phyloP scores from a whole-genome alignment of 2,113 vertebrate species.

The Oplegnathus fasciatus region DNA sequence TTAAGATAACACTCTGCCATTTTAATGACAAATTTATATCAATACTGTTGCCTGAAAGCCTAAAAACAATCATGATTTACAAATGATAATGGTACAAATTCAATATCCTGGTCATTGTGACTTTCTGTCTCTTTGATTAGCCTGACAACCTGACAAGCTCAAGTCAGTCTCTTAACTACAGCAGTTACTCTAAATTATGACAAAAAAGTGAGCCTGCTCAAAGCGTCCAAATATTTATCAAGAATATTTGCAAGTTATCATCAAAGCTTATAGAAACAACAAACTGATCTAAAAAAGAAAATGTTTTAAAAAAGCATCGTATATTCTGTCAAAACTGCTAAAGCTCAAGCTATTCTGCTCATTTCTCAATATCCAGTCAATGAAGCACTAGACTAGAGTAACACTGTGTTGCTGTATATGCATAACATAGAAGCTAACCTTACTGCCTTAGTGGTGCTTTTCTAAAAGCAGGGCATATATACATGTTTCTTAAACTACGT shows the following conservation, averaged over 20 bases:
- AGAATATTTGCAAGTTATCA: constrained; percentile 62
- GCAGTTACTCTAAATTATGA: constrained; percentile 5
- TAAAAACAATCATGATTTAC: not conserved
- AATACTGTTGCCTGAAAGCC: no score
- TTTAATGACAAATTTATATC: not conserved
- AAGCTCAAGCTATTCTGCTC: constrained; percentile 66
- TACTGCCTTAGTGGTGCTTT: constrained; percentile 57
- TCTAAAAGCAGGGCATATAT: constrained; percentile 75
- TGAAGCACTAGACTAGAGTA: constrained; percentile 67
- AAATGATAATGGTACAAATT: constrained; percentile 12
- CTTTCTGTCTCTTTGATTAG: constrained; percentile 12
- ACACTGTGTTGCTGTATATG: constrained; percentile 61
- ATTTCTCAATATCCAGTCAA: constrained; percentile 61
- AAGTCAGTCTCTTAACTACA: constrained; percentile 21
- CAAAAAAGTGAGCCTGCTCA: constrained; percentile 27
- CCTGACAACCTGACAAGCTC: not conserved
- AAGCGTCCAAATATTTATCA: constrained; percentile 53
- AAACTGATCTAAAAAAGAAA: constrained; percentile 39
- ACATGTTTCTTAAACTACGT: constrained; percentile 54
- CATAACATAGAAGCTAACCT: constrained; percentile 69
- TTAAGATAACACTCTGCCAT: not conserved
- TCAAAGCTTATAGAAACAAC: constrained; percentile 70
- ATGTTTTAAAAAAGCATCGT: constrained; percentile 53
- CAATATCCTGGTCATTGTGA: constrained; percentile 18
- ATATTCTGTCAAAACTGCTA: constrained; percentile 62